phyloP scores from a whole-genome alignment of 2,888 invertebrate genomes.

The Drosophila paranaensis region DNA sequence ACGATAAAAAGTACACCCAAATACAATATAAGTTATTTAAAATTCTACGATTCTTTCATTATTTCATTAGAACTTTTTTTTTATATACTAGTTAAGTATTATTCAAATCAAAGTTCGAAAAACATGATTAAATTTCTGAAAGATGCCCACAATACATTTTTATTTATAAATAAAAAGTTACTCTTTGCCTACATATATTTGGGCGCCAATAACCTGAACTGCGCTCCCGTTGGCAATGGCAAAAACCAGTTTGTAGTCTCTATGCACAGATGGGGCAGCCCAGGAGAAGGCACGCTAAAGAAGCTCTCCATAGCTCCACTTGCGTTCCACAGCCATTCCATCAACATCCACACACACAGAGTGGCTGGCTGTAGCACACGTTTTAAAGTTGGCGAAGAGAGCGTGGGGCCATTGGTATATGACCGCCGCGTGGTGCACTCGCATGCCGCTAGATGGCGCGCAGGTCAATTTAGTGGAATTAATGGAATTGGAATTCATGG shows the following conservation, averaged over 20 bases:
- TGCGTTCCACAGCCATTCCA: slow-evolving; percentile 44
- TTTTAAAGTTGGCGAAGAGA: slow-evolving; percentile 38
- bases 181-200: background rate
- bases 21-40: too few relatives aligned
- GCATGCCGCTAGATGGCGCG: slow-evolving; percentile 82
- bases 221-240: slow-evolving; percentile 46
- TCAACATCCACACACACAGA: slow-evolving; percentile 36
- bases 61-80: too few relatives aligned
- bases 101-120: too few relatives aligned
- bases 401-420: slow-evolving; percentile 53
- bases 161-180: background rate
- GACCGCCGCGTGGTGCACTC: slow-evolving; percentile 73
- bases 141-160: too few relatives aligned
- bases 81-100: too few relatives aligned
- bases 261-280: slow-evolving; percentile 16
- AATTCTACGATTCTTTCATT: too few relatives aligned
- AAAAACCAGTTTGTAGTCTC: slow-evolving; percentile 54
- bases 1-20: too few relatives aligned
- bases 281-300: slow-evolving; percentile 41
- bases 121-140: too few relatives aligned
- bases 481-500: slow-evolving; percentile 85
- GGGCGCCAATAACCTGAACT: slow-evolving; percentile 24
- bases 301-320: slow-evolving; percentile 44
- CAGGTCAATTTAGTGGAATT: slow-evolving; percentile 85
- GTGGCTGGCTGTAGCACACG: slow-evolving; percentile 16